A percentile compares a stretch with the other conserved stretches of the same genome.
These are phyloP conservation scores for Triplophysa tibetana DNA, from an alignment of 2,113 vertebrate genomes.

Conservation along the genomic window DNA sequence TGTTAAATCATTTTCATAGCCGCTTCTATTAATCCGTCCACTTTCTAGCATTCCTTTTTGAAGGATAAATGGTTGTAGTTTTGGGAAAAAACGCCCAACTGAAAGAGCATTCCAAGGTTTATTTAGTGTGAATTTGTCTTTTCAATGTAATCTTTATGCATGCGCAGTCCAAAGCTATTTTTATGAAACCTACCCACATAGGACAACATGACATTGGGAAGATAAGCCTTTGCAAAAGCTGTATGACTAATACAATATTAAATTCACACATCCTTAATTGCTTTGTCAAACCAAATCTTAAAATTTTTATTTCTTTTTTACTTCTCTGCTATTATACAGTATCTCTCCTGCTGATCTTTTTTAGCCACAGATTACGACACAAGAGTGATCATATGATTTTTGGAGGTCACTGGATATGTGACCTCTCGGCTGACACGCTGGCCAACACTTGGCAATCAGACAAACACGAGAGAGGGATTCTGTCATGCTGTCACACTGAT, in stretches of 20 bases:
- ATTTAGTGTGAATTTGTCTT: background rate
- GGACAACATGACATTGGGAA: constrained; percentile 17
- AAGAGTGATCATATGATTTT: background rate
- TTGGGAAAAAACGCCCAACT: background rate
- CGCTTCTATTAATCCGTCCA: background rate
- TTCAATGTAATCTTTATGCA: background rate
- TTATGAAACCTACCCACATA: background rate
- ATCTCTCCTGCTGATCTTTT: background rate
- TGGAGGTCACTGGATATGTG: background rate
- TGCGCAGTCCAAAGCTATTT: too few species aligned
- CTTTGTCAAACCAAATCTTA: background rate
- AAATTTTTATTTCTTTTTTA: background rate
- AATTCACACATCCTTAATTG: background rate
- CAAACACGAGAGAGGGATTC: background rate
- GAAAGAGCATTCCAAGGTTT: background rate
- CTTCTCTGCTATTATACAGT: background rate
- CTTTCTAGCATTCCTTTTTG: background rate
- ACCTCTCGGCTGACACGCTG: background rate
- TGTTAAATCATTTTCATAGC: background rate
- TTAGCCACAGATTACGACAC: background rate
- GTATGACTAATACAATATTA: background rate
- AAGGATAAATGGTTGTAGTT: constrained; percentile 4
- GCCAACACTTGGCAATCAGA: constrained; percentile 31
- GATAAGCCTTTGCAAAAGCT: background rate
- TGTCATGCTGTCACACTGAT: constrained; percentile 34